Percentiles rank a stretch among this genome's conserved stretches.
Conservation (phyloP, 2,113 vertebrate species). For the Oreochromis niloticus region DNA sequence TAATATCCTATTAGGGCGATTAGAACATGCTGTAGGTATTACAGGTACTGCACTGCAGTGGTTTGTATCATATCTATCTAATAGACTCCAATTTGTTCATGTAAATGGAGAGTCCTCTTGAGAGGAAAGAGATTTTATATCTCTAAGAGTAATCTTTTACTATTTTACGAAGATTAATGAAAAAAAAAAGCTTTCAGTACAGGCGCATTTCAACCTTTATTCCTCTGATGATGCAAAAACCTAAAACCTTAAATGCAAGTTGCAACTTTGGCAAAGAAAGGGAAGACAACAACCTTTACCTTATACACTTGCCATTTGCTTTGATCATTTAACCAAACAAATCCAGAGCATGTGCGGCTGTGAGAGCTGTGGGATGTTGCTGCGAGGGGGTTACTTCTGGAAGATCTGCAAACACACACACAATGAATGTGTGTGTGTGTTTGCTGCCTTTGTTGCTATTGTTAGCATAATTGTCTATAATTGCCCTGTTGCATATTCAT, state of each 20-base stretch:
- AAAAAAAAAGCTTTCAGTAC: background rate
- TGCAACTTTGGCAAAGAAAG: background rate
- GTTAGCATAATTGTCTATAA: conserved; percentile 78
- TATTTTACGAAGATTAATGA: background rate
- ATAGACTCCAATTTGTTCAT: no score
- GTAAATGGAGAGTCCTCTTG: background rate
- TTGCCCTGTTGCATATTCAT: conserved; percentile 80
- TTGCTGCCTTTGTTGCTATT: conserved; percentile 75
- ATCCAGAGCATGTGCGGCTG: background rate
- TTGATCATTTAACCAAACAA: background rate
- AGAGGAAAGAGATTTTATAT: background rate
- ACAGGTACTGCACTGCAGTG: no score
- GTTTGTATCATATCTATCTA: no score
- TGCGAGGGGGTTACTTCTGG: conserved; percentile 8
- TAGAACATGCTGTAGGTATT: no score
- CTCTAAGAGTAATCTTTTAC: background rate
- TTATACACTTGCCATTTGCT: background rate
- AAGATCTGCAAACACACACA: conserved; percentile 32
- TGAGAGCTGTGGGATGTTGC: background rate
- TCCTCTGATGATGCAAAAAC: background rate
- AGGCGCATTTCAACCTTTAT: background rate
- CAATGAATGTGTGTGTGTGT: conserved; percentile 58
- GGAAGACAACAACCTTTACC: background rate
- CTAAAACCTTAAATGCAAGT: background rate
- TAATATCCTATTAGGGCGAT: no score